These are phyloP conservation scores for Microplitis deprimator DNA, from an alignment of 2,888 invertebrate species.

Conservation along the genomic window DNA sequence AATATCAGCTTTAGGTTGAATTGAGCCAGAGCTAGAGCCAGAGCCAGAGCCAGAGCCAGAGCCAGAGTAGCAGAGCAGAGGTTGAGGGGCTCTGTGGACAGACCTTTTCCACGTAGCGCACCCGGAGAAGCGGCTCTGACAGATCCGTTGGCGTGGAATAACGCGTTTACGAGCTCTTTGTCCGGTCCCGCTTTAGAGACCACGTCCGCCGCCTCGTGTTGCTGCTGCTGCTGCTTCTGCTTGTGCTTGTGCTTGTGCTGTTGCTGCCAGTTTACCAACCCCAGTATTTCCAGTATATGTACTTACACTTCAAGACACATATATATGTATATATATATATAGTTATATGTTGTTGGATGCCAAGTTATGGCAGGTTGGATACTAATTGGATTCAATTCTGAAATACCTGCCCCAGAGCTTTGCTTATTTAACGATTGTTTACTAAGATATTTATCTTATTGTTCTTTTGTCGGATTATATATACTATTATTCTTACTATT, in stretches of 20 bases:
- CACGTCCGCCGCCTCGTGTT: conserved; percentile 59
- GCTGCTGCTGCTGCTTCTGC: conserved; percentile 44
- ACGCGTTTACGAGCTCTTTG: conserved; percentile 70
- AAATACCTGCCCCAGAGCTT: neutral
- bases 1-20: no score
- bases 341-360: neutral
- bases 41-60: conserved; percentile 26
- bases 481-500: no score
- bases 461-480: no score
- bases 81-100: conserved; percentile 47
- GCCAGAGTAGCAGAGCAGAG: neutral
- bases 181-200: conserved; percentile 65
- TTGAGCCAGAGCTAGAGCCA: conserved; percentile 46
- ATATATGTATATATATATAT: neutral
- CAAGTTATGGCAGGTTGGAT: neutral
- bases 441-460: neutral
- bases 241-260: conserved; percentile 52
- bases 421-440: neutral
- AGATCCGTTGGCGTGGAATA: conserved; percentile 71
- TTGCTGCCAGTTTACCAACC: conserved; percentile 48
- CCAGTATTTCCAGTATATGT: conserved; percentile 6
- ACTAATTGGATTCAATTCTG: neutral
- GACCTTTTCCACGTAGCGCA: conserved; percentile 55
- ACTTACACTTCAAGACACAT: conserved; percentile 8
- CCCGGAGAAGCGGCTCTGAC: conserved; percentile 69